phyloP scores from a whole-genome alignment of 2,888 invertebrate genomes.

The Aleiodes leptofemur region DNA sequence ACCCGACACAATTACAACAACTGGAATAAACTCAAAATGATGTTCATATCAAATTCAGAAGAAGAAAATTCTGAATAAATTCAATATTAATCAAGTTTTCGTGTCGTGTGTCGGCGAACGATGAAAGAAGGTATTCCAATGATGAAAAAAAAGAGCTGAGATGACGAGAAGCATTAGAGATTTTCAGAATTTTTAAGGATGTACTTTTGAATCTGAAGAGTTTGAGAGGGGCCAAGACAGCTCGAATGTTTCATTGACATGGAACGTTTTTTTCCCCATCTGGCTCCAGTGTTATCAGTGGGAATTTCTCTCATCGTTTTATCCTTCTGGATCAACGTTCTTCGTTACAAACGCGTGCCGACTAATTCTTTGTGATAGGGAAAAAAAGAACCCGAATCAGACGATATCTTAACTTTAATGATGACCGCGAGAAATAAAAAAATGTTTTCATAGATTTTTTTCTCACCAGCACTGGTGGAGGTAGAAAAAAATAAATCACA shows the following conservation, averaged over 20 bases:
- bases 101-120: background rate
- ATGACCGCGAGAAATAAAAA: slow-evolving; percentile 4
- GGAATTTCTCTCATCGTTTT: slow-evolving; percentile 29
- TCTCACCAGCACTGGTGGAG: background rate
- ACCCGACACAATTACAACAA: no score
- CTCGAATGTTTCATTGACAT: background rate
- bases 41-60: no score
- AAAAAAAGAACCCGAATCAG: background rate
- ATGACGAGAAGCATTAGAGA: background rate
- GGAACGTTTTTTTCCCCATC: slow-evolving; percentile 24
- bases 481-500: slow-evolving; percentile 17
- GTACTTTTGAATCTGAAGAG: slow-evolving; percentile 23
- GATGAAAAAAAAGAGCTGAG: background rate
- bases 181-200: slow-evolving; percentile 18
- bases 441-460: background rate
- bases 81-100: no score
- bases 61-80: no score
- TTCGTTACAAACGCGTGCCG: slow-evolving; percentile 34
- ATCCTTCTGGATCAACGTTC: slow-evolving; percentile 5
- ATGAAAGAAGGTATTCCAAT: background rate
- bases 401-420: slow-evolving; percentile 15
- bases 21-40: no score
- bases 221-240: background rate
- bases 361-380: slow-evolving; percentile 13
- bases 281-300: slow-evolving; percentile 31